Base-by-base conservation (phyloP, 2,113 vertebrate species). In the Pycnonotus jocosus region DNA sequence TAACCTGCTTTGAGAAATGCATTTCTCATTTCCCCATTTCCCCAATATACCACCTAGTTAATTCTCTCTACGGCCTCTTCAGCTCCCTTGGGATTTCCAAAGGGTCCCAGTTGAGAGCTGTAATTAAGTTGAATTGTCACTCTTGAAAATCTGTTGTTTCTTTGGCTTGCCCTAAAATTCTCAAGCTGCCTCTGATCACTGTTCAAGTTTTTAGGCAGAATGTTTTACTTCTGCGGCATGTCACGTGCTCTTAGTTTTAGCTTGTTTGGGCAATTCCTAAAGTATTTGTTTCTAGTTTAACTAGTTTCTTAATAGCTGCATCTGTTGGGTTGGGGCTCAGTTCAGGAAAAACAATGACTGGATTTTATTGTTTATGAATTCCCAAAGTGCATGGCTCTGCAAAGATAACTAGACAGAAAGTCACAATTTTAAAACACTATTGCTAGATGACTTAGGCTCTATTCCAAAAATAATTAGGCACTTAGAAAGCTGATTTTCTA, bases 201-300 rank as follows among this genome's bases (percentile, higher is more conserved):
- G 61, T 77, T 93, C 85, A 92, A 83, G 48, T 74, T 92, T 87
- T 86, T 58, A 84, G 79, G 60, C 79, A 94, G 76, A 95, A 64
- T 78, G 88, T 62, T 96, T 88, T 80, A 60, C 12, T 92, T 86
- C 64, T 94, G 25, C 48, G 81, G 25, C 64, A 56, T 64, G 64
- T 64, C 40, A 88, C 35, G n/a, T 68, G 79, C 18, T 90, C 22
- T 96, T 96, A 95, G 94, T 96, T 96, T 96, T 95, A 96, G 81
- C 47, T 80, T 82, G 27, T 97, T 97, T 90, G 71, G 79, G 71
- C 85, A 91, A 58, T 77, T 89, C 42, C 81, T 91, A 7, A 91
- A 96, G 58, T 74, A 76, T 88, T 96, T 96, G 62, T 92, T 96
- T 96, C 88, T 83, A 71, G 85, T 78, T 96, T 76, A 92, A 53